These are phyloP conservation scores for Corticium candelabrum DNA, from an alignment of 37 sponge, comb jelly and placozoan genomes.

Conservation along the genomic window DNA sequence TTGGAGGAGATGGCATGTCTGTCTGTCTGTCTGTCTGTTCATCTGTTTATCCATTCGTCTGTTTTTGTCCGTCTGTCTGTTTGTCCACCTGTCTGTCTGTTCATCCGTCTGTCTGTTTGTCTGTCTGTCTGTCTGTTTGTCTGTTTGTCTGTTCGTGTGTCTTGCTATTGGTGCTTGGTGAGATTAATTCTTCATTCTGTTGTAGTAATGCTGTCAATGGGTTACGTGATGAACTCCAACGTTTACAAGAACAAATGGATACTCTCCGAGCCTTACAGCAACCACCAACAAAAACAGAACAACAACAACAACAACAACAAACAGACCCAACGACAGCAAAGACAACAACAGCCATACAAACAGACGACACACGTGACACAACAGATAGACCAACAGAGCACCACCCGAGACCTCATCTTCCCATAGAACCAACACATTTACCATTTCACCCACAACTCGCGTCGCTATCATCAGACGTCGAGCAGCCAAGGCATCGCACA, in stretches of 20 bases:
- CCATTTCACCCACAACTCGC: background rate
- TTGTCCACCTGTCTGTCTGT: too few relatives aligned
- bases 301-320: background rate
- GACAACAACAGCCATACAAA: background rate
- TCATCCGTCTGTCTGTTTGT: too few relatives aligned
- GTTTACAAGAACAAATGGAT: background rate
- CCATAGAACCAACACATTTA: background rate
- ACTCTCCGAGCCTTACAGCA: background rate
- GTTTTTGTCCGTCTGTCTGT: too few relatives aligned
- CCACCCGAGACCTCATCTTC: background rate
- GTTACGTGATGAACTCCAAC: background rate
- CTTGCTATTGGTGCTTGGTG: too few relatives aligned
- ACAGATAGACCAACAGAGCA: too few relatives aligned
- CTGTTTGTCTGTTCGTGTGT: too few relatives aligned
- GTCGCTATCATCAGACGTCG: background rate
- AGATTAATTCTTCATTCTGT: too few relatives aligned
- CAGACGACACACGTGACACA: background rate
- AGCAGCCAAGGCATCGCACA: too few relatives aligned
- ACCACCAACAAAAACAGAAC: background rate
- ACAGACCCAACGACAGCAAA: background rate
- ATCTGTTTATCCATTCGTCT: too few relatives aligned
- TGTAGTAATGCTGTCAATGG: background rate
- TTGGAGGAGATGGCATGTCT: too few relatives aligned
- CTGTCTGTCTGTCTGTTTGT: too few relatives aligned
- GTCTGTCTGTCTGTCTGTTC: too few relatives aligned